Percentiles rank a stretch among this genome's conserved stretches.
Evolutionary conservation across 2,888 invertebrate species (phyloP).

Genomic region (Morinoia aosen): DNA sequence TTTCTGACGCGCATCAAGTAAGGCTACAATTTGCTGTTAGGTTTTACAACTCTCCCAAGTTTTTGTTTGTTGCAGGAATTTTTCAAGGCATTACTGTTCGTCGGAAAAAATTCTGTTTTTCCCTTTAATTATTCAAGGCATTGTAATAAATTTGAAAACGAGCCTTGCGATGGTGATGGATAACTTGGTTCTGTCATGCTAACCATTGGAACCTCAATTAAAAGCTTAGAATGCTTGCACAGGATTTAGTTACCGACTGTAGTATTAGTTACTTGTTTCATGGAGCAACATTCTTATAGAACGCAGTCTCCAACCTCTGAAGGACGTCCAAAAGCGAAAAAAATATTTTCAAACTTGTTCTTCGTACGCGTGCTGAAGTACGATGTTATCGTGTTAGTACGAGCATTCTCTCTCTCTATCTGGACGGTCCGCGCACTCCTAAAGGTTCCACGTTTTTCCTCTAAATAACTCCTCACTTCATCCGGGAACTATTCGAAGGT

Average conservation of each 20-base stretch:
- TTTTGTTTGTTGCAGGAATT: not conserved
- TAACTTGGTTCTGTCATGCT: not conserved
- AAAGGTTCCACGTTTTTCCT: not conserved
- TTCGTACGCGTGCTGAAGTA: not conserved
- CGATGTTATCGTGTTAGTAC: not conserved
- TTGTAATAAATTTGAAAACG: not conserved
- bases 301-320: not conserved
- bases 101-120: not conserved
- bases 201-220: not conserved
- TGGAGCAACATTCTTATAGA: not conserved
- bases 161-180: not conserved
- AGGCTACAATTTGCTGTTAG: not conserved
- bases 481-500: not conserved
- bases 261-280: not conserved
- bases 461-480: not conserved
- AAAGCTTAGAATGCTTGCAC: not conserved
- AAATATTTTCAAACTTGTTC: not conserved
- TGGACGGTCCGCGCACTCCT: not conserved
- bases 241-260: not conserved
- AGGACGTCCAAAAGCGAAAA: not conserved
- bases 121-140: not conserved
- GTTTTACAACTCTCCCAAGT: not conserved
- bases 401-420: not conserved
- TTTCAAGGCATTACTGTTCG: not conserved
- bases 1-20: not conserved